A percentile compares a stretch with the other conserved stretches of the same genome.
These are phyloP conservation scores for Spodoptera picta DNA, from an alignment of 2,888 invertebrate genomes.

Conservation along the genomic window DNA sequence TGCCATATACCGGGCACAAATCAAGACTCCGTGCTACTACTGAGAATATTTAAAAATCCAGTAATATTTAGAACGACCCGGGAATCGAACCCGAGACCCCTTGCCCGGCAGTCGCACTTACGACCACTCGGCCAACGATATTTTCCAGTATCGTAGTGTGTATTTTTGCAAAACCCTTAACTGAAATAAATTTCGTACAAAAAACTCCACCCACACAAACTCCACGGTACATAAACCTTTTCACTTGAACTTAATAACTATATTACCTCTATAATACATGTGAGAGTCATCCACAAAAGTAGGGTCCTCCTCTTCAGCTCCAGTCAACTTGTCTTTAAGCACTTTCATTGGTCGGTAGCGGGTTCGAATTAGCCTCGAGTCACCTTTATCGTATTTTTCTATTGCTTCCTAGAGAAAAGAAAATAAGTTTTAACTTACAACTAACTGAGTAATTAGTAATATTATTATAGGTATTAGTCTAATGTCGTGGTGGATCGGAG, in stretches of 20 bases:
- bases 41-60: no score
- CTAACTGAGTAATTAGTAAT: no score
- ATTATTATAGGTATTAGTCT: no score
- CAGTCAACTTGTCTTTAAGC: slow-evolving; percentile 80
- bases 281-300: slow-evolving; percentile 84
- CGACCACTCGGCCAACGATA: no score
- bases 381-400: slow-evolving; percentile 77
- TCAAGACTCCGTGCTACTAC: no score
- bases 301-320: slow-evolving; percentile 78
- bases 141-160: no score
- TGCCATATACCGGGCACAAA: no score
- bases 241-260: slow-evolving; percentile 25
- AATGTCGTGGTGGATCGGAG: no score
- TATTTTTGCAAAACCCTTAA: neutral
- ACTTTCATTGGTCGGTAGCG: slow-evolving; percentile 85
- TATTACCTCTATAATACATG: slow-evolving; percentile 81
- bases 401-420: slow-evolving; percentile 75
- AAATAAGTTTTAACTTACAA: neutral
- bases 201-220: neutral
- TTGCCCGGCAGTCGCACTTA: no score
- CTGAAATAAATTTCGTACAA: neutral
- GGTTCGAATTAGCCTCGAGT: slow-evolving; percentile 82
- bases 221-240: neutral
- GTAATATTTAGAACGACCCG: no score
- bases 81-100: no score